Evolutionary conservation across 2,888 invertebrate genomes (phyloP).

Genomic region (Ochropacha duplaris): DNA sequence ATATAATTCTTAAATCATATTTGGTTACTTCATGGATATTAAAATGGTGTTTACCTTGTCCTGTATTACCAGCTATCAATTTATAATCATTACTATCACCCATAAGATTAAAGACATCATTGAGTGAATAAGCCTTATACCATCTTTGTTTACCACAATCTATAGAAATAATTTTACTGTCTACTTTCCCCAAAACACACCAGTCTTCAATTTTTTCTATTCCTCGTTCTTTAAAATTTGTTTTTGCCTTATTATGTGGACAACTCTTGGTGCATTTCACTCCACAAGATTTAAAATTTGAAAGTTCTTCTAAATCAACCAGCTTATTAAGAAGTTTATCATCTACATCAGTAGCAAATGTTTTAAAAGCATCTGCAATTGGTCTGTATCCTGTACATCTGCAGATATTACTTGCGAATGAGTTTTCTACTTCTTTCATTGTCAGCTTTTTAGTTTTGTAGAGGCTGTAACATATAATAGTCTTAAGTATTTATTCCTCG

Average conservation of each 20-base stretch:
- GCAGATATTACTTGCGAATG: conserved; percentile 89
- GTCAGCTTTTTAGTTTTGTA: conserved; percentile 60
- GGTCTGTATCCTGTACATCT: conserved; percentile 90
- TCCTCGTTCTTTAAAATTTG: conserved; percentile 29
- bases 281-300: conserved; percentile 6
- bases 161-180: conserved; percentile 47
- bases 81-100: conserved; percentile 75
- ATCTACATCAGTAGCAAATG: conserved; percentile 84
- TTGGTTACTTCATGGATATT: too few relatives aligned
- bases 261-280: conserved; percentile 4
- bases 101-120: conserved; percentile 76
- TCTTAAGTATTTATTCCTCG: too few relatives aligned
- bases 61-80: conserved; percentile 88
- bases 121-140: conserved; percentile 75
- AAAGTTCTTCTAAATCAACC: conserved; percentile 57
- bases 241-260: conserved; percentile 14
- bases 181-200: conserved; percentile 50
- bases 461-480: conserved; percentile 33
- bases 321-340: conserved; percentile 31
- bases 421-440: conserved; percentile 86
- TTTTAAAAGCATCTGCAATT: conserved; percentile 89
- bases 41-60: conserved; percentile 77
- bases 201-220: conserved; percentile 38
- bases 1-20: too few relatives aligned
- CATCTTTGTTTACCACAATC: conserved; percentile 64